Evolutionary conservation across 2,797 vertebrate species (phyloP).

Genomic region (Mionectes olivaceus): DNA sequence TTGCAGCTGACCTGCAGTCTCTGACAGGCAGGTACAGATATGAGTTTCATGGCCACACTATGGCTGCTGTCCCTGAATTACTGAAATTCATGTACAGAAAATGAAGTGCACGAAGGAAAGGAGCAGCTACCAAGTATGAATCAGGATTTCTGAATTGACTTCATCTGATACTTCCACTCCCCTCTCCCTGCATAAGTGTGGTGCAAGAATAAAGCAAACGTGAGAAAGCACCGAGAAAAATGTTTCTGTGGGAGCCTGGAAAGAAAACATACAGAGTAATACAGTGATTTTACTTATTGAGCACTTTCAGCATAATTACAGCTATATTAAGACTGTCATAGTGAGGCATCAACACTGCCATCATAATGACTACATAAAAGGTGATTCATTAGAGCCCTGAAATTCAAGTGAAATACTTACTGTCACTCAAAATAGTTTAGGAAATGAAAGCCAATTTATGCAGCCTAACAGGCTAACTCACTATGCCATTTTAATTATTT

Average conservation of each 20-base stretch:
- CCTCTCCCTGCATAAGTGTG: not conserved
- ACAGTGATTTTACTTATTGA: conserved; percentile 57
- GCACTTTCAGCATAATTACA: conserved; percentile 54
- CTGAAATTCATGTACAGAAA: not conserved
- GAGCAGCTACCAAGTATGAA: not conserved
- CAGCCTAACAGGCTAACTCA: conserved; percentile 35
- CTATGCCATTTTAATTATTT: conserved; percentile 45
- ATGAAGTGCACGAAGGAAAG: not conserved
- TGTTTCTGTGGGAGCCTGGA: conserved; percentile 10
- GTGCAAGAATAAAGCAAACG: not conserved
- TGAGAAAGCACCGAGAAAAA: not conserved
- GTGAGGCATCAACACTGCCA: conserved; percentile 64
- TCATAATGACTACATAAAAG: conserved; percentile 53
- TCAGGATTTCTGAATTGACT: conserved; percentile 1
- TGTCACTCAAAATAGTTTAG: conserved; percentile 56
- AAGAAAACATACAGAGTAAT: conserved; percentile 60
- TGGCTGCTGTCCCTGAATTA: not conserved
- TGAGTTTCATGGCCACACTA: not conserved
- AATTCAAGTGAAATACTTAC: conserved; percentile 53
- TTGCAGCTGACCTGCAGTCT: not conserved
- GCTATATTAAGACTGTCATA: conserved; percentile 57
- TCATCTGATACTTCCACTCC: not conserved
- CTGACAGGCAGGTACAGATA: not conserved
- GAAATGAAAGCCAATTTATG: conserved; percentile 51
- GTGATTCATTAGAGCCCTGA: conserved; percentile 54